Evolutionary conservation across 2,888 invertebrate species (phyloP).

Genomic region (Eledone cirrhosa): DNA sequence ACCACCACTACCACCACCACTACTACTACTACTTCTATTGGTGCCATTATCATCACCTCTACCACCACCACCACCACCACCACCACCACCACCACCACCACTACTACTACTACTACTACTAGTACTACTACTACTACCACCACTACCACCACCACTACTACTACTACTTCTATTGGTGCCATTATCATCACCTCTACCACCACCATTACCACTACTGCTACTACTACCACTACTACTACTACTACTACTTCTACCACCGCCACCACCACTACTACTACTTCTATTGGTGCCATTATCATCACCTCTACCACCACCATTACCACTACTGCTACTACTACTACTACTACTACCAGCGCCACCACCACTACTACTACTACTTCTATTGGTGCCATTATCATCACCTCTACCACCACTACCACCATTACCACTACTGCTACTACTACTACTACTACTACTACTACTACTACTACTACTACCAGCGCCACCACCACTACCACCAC

Average conservation of each 20-base stretch:
- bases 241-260: too few species aligned
- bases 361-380: too few species aligned
- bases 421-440: slow-evolving; percentile 15
- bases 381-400: too few species aligned
- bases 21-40: slow-evolving; percentile 11
- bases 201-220: not conserved
- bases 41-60: too few species aligned
- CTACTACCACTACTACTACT: not conserved
- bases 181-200: too few species aligned
- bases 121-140: slow-evolving; percentile 18
- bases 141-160: not conserved
- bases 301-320: too few species aligned
- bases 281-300: not conserved
- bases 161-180: not conserved
- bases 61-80: slow-evolving; percentile 16
- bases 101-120: slow-evolving; percentile 27
- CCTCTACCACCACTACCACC: too few species aligned
- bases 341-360: too few species aligned
- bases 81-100: not conserved
- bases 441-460: slow-evolving; percentile 20
- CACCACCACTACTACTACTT: slow-evolving; percentile 15
- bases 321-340: slow-evolving; percentile 20
- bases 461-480: slow-evolving; percentile 16
- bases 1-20: slow-evolving; percentile 3
- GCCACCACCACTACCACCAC: too few species aligned